Base-by-base conservation (phyloP, 2,113 vertebrate genomes). In the Rhodinocichla rosea region DNA sequence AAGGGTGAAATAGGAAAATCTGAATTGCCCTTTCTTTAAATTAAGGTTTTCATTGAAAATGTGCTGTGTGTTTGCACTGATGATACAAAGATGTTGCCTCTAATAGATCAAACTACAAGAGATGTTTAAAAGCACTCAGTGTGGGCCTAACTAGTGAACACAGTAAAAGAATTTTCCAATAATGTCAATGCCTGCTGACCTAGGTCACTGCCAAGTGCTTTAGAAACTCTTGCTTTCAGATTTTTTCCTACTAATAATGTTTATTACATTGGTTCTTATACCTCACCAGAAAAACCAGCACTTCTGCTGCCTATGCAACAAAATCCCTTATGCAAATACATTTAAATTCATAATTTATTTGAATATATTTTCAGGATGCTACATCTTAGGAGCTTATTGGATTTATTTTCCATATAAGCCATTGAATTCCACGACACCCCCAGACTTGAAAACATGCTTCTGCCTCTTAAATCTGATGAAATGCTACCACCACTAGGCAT, bases 391-490 rank as follows among this genome's bases (percentile, higher is more conserved):
- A 65, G 7, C 6, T 47, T 71, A 30, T 40, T 71, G 3, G n/a
- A 64, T 89, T 91, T 95, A 39, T 69, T 91, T 87, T 73, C 27
- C 35, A 23, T 20, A 27, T 60, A 80, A 90, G 52, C 23, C 11
- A 4, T 85, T 28, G 4, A 82, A 83, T 50, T 70, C 32, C 32
- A 44, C 79, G 88, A 80, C 56, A 96, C 53, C 50, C 33, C 79
- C 8, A 33, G 81, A 64, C 74, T 79, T 91, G 78, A 94, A 96
- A 96, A 83, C 30, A 65, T 35, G 30, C 32, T 95, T 95, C 85
- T 87, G 64, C 67, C 88, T 96, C 83, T 70, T 60, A 68, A 95
- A 95, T 62, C 45, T 88, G 77, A 92, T 70, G 5, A 96, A 97
- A 92, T 75, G 18, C 63, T 95, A 89, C 93, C 95, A 95, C 59